Evolutionary conservation across 1,140 invertebrate species (phyloP).

Genomic region (Oncopodura yosiiana): DNA sequence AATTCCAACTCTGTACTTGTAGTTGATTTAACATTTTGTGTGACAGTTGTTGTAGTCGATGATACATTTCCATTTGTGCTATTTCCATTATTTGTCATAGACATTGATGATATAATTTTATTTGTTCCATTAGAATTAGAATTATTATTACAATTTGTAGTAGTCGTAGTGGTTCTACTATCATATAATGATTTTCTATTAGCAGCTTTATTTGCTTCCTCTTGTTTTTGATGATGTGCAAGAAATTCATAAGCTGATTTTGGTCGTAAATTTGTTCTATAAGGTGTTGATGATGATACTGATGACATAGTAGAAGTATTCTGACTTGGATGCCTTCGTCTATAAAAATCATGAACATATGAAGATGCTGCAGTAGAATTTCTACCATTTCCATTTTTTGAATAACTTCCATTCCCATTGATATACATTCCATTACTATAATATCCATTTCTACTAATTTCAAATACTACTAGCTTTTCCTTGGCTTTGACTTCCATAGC

Average conservation of each 20-base stretch:
- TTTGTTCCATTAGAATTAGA: neutral
- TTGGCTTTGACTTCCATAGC: constrained; percentile 14
- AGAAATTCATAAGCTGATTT: constrained; percentile 3
- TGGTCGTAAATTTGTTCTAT: neutral
- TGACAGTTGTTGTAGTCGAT: constrained; percentile 6
- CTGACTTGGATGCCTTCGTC: neutral
- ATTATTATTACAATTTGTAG: too few species aligned
- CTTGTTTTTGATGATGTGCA: neutral
- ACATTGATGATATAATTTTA: neutral
- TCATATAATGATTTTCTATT: too few species aligned
- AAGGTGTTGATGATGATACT: too few species aligned
- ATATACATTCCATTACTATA: neutral
- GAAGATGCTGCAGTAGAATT: neutral
- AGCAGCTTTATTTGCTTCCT: too few species aligned
- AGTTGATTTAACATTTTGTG: constrained; percentile 15
- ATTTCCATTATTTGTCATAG: neutral
- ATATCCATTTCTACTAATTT: neutral
- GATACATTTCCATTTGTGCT: neutral
- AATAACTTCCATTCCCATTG: neutral
- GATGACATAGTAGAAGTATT: too few species aligned
- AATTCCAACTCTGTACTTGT: constrained; percentile 12
- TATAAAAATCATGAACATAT: too few species aligned
- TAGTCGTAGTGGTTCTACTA: too few species aligned
- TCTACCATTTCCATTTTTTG: neutral
- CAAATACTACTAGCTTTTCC: neutral